Evolutionary conservation across 2,113 vertebrate species (phyloP).

Genomic region (Barbus barbus): DNA sequence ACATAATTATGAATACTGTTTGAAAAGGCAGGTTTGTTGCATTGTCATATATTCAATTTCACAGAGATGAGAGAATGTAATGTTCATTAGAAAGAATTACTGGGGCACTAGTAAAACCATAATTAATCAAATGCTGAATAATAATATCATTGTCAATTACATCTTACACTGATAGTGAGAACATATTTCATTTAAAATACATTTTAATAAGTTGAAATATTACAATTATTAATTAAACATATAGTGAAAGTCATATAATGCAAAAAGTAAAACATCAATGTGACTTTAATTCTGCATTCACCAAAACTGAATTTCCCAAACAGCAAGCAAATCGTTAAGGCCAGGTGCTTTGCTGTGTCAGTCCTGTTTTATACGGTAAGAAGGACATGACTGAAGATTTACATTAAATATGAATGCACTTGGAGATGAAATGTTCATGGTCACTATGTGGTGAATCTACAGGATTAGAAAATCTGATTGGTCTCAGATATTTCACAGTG

Average conservation of each 20-base stretch:
- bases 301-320: background rate
- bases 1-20: background rate
- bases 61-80: slow-evolving; percentile 4
- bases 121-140: slow-evolving; percentile 1
- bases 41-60: background rate
- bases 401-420: slow-evolving; percentile 61
- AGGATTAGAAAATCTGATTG: slow-evolving; percentile 63
- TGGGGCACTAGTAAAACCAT: background rate
- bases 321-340: slow-evolving; percentile 9
- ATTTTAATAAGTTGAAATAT: background rate
- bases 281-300: background rate
- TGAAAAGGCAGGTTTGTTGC: slow-evolving; percentile 24
- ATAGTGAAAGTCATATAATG: background rate
- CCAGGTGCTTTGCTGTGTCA: slow-evolving; percentile 58
- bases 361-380: slow-evolving; percentile 64
- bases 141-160: background rate
- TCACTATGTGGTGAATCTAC: slow-evolving; percentile 56
- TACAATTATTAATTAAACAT: background rate
- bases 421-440: slow-evolving; percentile 50
- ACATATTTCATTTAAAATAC: no score
- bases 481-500: slow-evolving; percentile 56
- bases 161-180: background rate
- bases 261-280: background rate
- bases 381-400: slow-evolving; percentile 56
- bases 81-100: slow-evolving; percentile 3